Conservation (phyloP, 2,888 invertebrate genomes). For the Lepidochrysops patricia region DNA sequence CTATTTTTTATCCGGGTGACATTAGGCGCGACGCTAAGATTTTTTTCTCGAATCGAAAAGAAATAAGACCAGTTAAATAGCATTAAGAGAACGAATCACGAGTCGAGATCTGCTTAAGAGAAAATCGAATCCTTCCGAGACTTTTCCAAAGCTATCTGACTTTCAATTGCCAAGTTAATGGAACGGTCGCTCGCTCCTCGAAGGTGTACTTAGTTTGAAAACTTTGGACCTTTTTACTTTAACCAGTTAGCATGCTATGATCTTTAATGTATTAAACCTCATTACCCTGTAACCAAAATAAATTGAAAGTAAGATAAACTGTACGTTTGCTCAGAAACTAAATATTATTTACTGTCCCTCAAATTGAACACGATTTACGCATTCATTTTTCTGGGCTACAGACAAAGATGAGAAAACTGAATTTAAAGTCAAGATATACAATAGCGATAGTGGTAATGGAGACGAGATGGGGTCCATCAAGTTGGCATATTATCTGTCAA, state of each 20-base stretch:
- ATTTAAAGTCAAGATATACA: background rate
- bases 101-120: background rate
- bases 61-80: background rate
- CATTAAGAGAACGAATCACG: background rate
- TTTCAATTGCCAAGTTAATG: background rate
- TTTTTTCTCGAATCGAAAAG: background rate
- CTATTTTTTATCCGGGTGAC: constrained; percentile 26
- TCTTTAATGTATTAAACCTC: no score
- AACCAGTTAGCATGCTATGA: background rate
- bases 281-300: background rate
- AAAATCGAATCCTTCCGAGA: background rate
- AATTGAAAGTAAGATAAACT: no score
- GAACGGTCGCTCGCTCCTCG: background rate
- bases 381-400: no score
- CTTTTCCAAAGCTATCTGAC: background rate
- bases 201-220: background rate
- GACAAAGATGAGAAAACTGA: background rate
- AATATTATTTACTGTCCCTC: no score
- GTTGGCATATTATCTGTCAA: background rate
- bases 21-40: constrained; percentile 24
- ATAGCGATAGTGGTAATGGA: background rate
- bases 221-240: background rate
- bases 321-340: no score
- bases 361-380: no score
- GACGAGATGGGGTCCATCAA: background rate